Conservation (phyloP, 1,140 invertebrate genomes). For the Diuraphis noxia region DNA sequence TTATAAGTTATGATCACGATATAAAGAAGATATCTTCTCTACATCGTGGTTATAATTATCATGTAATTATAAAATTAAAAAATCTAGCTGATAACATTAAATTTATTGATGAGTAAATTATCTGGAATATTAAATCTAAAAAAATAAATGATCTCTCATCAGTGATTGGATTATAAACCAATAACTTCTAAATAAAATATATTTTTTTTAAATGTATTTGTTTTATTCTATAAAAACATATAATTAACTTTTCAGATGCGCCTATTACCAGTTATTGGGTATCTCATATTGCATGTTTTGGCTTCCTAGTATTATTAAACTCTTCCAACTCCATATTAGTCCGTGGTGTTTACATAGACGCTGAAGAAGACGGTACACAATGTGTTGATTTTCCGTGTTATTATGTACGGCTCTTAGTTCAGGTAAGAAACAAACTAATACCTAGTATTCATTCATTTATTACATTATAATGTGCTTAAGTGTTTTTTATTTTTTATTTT, state of each 20-base stretch:
- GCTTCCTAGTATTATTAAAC: conserved; percentile 77
- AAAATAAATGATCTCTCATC: too few species aligned
- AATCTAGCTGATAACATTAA: not conserved
- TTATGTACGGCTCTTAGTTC: conserved; percentile 76
- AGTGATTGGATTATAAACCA: too few species aligned
- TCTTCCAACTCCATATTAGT: conserved; percentile 82
- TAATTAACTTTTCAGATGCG: conserved; percentile 63
- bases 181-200: not conserved
- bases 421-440: conserved; percentile 61
- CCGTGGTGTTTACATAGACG: conserved; percentile 81
- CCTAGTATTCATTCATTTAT: not conserved
- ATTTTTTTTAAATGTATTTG: too few species aligned
- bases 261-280: conserved; percentile 76
- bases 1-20: not conserved
- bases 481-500: not conserved
- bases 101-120: not conserved
- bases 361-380: conserved; percentile 75
- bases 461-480: not conserved
- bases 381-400: conserved; percentile 81
- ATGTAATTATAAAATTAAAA: not conserved
- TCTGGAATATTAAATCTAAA: too few species aligned
- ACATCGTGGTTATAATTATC: too few species aligned
- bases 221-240: not conserved
- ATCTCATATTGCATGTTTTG: conserved; percentile 72
- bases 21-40: too few species aligned